Evolutionary conservation across 30 jellyfish, hydroid and myxozoan genomes (phyloP), one percentile per base, ranked within the genome.

Genomic region (Turritopsis rubra): DNA sequence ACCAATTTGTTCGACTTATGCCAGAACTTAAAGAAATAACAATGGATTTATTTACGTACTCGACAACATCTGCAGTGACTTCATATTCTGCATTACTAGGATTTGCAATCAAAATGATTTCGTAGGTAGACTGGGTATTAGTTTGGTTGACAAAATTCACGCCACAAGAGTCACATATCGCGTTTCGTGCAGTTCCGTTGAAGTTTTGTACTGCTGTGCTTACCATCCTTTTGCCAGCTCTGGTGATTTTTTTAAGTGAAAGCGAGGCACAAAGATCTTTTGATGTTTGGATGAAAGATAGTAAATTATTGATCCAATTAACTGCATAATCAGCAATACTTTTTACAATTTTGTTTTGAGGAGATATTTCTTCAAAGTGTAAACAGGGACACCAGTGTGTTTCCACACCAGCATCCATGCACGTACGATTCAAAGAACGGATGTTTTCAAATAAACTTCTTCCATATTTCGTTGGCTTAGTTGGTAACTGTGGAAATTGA

Each of bases 371-470:
- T 21, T 85, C 81, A 66, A 30, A 85, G 25, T 66, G 79, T 66
- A 84, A 71, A 75, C 94, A 89, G 24, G 96, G 96, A 24, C 60
- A 41, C 60, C 60, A 41, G 60, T 41, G 60, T 41, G 60, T 41
- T 16, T 66, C 84, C 3, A 82, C 81, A 18, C 87, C 87, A 28
- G 86, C 86, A 8, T 53, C 83, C 19, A n/a, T 72, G 29, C 89
- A 82, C 25, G 87, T 71, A 9, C 89, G 73, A n/a, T 52, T 71
- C 31, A 20, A n/a, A 66, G 87, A 22, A 18, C 24, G 88, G 31
- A 82, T 82, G 25, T 28, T 29, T 18, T 18, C 53, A 70, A 82
- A 82, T 82, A 82, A 71, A 71, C 87, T 66, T 24, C 22, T 18
- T 19, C 89, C 89, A 52, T n/a, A n/a, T 30, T 21, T 18, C 18